phyloP scores from a whole-genome alignment of 2,888 invertebrate genomes.

The Chymomyza caudatula region DNA sequence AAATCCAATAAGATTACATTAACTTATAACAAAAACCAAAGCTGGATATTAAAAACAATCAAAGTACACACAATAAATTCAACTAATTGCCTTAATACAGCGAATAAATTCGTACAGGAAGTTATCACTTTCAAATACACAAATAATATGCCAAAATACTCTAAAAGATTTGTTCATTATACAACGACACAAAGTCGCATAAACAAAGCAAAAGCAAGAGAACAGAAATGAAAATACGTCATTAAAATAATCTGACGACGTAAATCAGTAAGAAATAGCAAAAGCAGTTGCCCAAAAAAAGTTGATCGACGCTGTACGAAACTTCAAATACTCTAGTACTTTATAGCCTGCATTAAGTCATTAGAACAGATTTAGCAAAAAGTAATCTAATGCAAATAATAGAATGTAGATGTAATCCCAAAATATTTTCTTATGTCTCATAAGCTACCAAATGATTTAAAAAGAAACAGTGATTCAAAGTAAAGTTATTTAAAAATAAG shows the following conservation, averaged over 20 bases:
- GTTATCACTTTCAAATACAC: slow-evolving; percentile 19
- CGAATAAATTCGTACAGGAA: neutral
- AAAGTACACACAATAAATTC: neutral
- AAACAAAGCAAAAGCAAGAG: neutral
- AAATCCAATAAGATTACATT: neutral
- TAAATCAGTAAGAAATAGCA: slow-evolving; percentile 46
- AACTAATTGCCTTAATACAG: neutral
- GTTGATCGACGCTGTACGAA: too few relatives aligned
- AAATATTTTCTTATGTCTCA: too few relatives aligned
- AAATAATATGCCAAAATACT: slow-evolving; percentile 5
- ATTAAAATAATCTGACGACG: slow-evolving; percentile 40
- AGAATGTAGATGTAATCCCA: too few relatives aligned
- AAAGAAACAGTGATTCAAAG: too few relatives aligned
- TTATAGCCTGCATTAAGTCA: too few relatives aligned
- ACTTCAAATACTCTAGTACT: neutral
- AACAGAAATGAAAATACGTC: slow-evolving; percentile 20
- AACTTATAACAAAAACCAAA: neutral
- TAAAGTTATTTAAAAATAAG: too few relatives aligned
- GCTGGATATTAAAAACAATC: neutral
- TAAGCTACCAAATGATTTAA: too few relatives aligned
- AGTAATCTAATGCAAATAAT: too few relatives aligned
- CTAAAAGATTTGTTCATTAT: neutral
- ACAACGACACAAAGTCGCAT: neutral
- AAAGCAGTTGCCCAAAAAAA: slow-evolving; percentile 5
- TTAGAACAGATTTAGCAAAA: too few relatives aligned